A percentile compares a stretch with the other conserved stretches of the same genome.
These are phyloP conservation scores for Endotricha flammealis DNA, from an alignment of 2,888 invertebrate genomes.

Conservation along the genomic window DNA sequence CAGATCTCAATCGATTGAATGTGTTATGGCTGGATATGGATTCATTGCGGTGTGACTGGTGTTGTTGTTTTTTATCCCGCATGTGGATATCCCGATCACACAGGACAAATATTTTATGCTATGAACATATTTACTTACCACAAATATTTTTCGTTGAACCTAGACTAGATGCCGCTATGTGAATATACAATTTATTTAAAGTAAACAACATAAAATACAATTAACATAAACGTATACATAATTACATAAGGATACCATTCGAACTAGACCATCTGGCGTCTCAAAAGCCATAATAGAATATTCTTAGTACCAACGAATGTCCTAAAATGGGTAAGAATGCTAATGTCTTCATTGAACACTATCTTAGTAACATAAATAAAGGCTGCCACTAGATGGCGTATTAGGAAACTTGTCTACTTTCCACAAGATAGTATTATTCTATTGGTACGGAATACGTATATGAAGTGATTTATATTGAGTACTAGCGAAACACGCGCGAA, in stretches of 20 bases:
- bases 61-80: too few species aligned
- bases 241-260: constrained; percentile 9
- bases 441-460: constrained; percentile 8
- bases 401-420: constrained; percentile 10
- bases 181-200: too few species aligned
- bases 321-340: constrained; percentile 48
- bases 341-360: constrained; percentile 55
- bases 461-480: too few species aligned
- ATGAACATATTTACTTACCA: too few species aligned
- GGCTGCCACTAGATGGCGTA: constrained; percentile 7
- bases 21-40: too few species aligned
- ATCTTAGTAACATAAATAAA: constrained; percentile 24
- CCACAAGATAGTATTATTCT: constrained; percentile 4
- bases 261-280: constrained; percentile 40
- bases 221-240: constrained; percentile 1
- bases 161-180: too few species aligned
- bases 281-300: constrained; percentile 33
- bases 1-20: too few species aligned
- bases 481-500: too few species aligned
- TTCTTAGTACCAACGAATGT: constrained; percentile 19
- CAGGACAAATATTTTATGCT: too few species aligned
- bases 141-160: too few species aligned
- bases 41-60: too few species aligned
- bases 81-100: too few species aligned
- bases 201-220: not conserved